Evolutionary conservation across 2,113 vertebrate genomes (phyloP).

Genomic region (Aptenodytes patagonicus): DNA sequence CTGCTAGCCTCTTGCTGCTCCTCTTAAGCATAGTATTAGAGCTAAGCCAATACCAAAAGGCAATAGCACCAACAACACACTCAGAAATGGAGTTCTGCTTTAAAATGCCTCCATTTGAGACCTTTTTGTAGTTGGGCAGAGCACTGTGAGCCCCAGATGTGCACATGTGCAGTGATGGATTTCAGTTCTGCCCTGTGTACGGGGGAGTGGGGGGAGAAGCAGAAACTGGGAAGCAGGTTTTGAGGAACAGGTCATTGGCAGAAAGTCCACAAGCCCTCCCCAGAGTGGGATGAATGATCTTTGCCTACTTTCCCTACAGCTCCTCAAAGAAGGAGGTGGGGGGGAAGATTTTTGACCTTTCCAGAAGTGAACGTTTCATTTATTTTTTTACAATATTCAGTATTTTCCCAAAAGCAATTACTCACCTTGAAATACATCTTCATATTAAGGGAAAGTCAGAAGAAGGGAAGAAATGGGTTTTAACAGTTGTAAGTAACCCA

Average conservation of each 20-base stretch:
- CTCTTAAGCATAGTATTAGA: background rate
- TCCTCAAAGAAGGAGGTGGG: background rate
- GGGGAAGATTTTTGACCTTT: background rate
- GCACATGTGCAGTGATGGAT: rapidly evolving
- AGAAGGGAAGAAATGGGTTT: background rate
- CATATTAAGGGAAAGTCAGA: background rate
- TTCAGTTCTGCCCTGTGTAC: background rate
- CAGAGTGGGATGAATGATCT: background rate
- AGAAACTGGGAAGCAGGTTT: background rate
- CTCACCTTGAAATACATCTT: background rate
- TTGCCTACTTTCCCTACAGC: background rate
- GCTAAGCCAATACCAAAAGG: background rate
- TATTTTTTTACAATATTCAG: background rate
- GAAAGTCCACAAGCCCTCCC: background rate
- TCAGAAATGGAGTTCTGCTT: background rate
- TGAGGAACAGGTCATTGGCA: background rate
- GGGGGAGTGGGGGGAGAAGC: background rate
- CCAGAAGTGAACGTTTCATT: background rate
- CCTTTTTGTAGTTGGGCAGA: background rate
- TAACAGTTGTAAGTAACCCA: background rate
- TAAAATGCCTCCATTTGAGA: background rate
- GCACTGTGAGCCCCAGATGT: background rate
- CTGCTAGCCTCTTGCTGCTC: background rate
- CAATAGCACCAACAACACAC: background rate
- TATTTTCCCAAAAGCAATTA: background rate